Conservation (phyloP, 2,888 invertebrate species). For the Melinaea marsaeus region DNA sequence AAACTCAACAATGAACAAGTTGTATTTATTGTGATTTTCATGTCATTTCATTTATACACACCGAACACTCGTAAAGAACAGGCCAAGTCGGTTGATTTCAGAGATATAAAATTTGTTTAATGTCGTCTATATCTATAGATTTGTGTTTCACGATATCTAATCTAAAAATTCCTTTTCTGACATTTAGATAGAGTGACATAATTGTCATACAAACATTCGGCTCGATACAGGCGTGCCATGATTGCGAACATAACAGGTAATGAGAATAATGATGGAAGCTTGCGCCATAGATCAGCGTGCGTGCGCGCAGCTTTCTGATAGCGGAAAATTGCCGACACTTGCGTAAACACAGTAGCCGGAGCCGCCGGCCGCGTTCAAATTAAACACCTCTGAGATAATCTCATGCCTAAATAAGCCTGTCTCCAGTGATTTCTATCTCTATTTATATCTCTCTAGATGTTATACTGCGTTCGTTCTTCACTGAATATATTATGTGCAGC, state of each 20-base stretch:
- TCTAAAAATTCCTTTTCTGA: neutral
- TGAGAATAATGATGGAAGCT: slow-evolving; percentile 71
- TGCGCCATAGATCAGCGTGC: slow-evolving; percentile 61
- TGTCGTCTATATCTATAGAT: no score
- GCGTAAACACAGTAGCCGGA: slow-evolving; percentile 66
- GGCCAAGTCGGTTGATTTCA: no score
- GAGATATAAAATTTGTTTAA: no score
- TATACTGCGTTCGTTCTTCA: slow-evolving; percentile 9
- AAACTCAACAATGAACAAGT: neutral
- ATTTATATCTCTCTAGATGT: slow-evolving; percentile 25
- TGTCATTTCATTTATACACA: neutral
- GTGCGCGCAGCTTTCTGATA: slow-evolving; percentile 63
- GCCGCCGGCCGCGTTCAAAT: slow-evolving; percentile 27
- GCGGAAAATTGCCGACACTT: slow-evolving; percentile 64
- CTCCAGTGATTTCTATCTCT: slow-evolving; percentile 28
- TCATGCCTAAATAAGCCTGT: slow-evolving; percentile 30
- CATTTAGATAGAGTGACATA: slow-evolving; percentile 5
- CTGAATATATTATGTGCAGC: slow-evolving; percentile 18
- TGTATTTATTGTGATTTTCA: neutral
- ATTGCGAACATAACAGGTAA: slow-evolving; percentile 58
- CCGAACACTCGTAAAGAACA: no score
- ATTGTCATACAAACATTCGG: slow-evolving; percentile 35
- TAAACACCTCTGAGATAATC: slow-evolving; percentile 32
- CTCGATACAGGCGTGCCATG: slow-evolving; percentile 48
- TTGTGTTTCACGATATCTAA: neutral